phyloP scores from a whole-genome alignment of 2,888 invertebrate species.

The Apamea crenata region DNA sequence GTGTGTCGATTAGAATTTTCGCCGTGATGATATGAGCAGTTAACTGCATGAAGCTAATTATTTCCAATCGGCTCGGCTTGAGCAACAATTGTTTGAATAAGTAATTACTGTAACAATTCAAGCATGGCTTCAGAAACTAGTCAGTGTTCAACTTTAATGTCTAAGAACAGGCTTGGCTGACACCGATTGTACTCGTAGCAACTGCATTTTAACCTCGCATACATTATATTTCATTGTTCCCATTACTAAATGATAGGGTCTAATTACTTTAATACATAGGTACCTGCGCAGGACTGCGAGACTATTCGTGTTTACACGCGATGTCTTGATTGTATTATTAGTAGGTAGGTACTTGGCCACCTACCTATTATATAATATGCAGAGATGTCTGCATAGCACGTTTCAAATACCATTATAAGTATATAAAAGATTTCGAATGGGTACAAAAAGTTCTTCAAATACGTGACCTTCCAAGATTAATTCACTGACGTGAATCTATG shows the following conservation, averaged over 20 bases:
- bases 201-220: constrained; percentile 80
- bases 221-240: constrained; percentile 84
- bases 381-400: constrained; percentile 27
- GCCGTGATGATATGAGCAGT: constrained; percentile 31
- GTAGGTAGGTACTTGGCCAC: constrained; percentile 14
- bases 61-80: constrained; percentile 54
- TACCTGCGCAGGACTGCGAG: constrained; percentile 70
- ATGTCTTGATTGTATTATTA: constrained; percentile 70
- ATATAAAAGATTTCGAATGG: constrained; percentile 25
- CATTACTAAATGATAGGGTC: constrained; percentile 86
- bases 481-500: constrained; percentile 32
- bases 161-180: constrained; percentile 73
- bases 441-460: constrained; percentile 48
- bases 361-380: constrained; percentile 14
- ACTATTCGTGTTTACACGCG: constrained; percentile 76
- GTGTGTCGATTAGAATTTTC: constrained; percentile 39
- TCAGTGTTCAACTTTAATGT: constrained; percentile 65
- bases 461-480: constrained; percentile 56
- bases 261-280: constrained; percentile 80
- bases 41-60: constrained; percentile 47
- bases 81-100: constrained; percentile 65
- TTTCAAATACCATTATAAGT: constrained; percentile 39
- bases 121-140: constrained; percentile 68
- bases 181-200: constrained; percentile 78
- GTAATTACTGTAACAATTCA: constrained; percentile 67